Evolutionary conservation across 2,113 vertebrate species (phyloP), one percentile per base, ranked within the genome.

Genomic region (Mastomys coucha): DNA sequence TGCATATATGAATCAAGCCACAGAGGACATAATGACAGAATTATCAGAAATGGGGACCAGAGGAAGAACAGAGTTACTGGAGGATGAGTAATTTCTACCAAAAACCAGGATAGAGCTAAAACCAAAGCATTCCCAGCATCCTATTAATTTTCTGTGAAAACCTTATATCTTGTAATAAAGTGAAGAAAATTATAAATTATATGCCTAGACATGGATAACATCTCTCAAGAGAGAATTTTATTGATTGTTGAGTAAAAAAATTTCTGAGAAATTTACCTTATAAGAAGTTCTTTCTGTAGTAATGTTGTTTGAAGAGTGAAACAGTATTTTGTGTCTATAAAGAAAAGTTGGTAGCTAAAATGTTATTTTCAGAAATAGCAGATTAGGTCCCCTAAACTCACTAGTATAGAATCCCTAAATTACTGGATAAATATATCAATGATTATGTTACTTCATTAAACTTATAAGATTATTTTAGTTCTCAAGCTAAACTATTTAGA

Each of bases 221-320:
- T 6, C n/a, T 11, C n/a, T 12, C 33, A 69, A 6, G 14, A 63
- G 12, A 96, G 39, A 94, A 86, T n/a, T 49, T 53, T 26, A 56
- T 33, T 78, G 73, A 91, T 93, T 89, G 72, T 58, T 73, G 28
- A 31, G 28, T 56, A 13, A 73, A 88, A 89, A 33, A 49, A 3
- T 88, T 94, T 51, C 56, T 22, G 82, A 45, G 26, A 96, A 91
- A 72, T 67, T 73, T 1, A 92, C 49, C 87, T 75, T 51, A 39
- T n/a, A 88, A 70, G 65, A 87, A 73, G 5, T 93, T 89, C 63
- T 78, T 0, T 45, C 65, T 63, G 9, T 72, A 28, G 17, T 65
- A 78, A 89, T 56, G 7, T 73, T 56, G 7, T 73, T 69, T 76
- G 51, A 67, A 28, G 12, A 78, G 91, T 58, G 53, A 26, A 95